A percentile compares a stretch with the other conserved stretches of the same genome.
Evolutionary conservation across 1,140 invertebrate genomes (phyloP).

Genomic region (Brachionus plicatilis): DNA sequence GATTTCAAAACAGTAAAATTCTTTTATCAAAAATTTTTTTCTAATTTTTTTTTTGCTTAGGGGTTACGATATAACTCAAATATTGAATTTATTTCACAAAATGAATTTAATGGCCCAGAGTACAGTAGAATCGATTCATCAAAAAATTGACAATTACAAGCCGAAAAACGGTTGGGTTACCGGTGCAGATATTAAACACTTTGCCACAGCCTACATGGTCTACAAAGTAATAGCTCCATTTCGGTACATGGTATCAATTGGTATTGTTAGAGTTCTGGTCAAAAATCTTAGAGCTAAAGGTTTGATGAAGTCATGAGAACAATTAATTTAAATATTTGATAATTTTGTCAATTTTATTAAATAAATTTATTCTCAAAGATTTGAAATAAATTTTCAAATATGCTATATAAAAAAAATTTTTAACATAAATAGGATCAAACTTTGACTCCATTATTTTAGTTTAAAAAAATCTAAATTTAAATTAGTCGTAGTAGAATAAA

Average conservation of each 20-base stretch:
- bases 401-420: not conserved
- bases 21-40: not conserved
- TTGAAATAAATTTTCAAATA: not conserved
- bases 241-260: conserved; percentile 39
- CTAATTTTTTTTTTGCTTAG: not conserved
- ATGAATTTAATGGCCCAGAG: not conserved
- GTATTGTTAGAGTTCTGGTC: not conserved
- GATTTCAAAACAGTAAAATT: conserved; percentile 31
- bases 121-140: conserved; percentile 10
- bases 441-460: too few species aligned
- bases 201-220: conserved; percentile 37
- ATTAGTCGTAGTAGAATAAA: too few species aligned
- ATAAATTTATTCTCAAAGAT: not conserved
- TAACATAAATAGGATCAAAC: too few species aligned
- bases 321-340: not conserved
- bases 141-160: conserved; percentile 38
- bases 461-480: too few species aligned
- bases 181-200: conserved; percentile 27
- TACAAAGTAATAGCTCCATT: conserved; percentile 40
- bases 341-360: not conserved
- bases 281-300: not conserved
- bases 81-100: conserved; percentile 11
- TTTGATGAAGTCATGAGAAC: not conserved
- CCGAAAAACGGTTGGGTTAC: conserved; percentile 21
- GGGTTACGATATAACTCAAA: conserved; percentile 30